These are phyloP conservation scores for Pardalotus punctatus DNA, from an alignment of 2,113 vertebrate species.

Conservation along the genomic window DNA sequence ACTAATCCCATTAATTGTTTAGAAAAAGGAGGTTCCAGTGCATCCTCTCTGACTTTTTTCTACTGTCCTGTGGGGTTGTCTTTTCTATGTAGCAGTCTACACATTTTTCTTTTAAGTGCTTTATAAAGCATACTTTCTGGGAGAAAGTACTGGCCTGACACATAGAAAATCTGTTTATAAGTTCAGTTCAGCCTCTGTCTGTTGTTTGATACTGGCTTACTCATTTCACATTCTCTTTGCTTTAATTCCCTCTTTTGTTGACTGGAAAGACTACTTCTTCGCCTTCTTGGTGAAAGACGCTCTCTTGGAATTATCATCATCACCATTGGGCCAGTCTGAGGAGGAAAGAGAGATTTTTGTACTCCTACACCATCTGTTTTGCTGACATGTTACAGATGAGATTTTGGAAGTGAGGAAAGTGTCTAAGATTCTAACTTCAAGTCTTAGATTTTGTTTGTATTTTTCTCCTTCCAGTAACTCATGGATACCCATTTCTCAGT, in stretches of 20 bases:
- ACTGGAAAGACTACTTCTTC: not conserved
- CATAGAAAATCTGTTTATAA: not conserved
- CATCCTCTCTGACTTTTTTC: not conserved
- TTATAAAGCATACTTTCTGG: not conserved
- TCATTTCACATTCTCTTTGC: slow-evolving; percentile 5
- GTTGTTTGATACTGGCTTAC: not conserved
- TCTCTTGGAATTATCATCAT: not conserved
- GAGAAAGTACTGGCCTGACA: not conserved
- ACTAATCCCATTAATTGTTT: not conserved
- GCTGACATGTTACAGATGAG: not conserved
- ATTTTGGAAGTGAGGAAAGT: not conserved
- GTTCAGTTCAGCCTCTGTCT: not conserved
- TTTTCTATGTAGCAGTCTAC: not conserved
- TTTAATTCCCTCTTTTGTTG: not conserved
- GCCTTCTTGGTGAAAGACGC: not conserved
- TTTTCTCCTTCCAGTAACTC: slow-evolving; percentile 5
- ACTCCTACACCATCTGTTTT: not conserved
- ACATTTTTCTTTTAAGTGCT: not conserved
- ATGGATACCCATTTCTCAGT: not conserved
- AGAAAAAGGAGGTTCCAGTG: not conserved
- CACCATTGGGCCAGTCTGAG: not conserved
- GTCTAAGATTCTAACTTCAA: not conserved
- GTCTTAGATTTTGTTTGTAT: not conserved
- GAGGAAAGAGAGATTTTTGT: not conserved
- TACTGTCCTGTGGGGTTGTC: not conserved